Percentiles rank a stretch among this genome's conserved stretches.
These are phyloP conservation scores for Sebastes reedi DNA, from an alignment of 2,797 vertebrate genomes.

Conservation along the genomic window DNA sequence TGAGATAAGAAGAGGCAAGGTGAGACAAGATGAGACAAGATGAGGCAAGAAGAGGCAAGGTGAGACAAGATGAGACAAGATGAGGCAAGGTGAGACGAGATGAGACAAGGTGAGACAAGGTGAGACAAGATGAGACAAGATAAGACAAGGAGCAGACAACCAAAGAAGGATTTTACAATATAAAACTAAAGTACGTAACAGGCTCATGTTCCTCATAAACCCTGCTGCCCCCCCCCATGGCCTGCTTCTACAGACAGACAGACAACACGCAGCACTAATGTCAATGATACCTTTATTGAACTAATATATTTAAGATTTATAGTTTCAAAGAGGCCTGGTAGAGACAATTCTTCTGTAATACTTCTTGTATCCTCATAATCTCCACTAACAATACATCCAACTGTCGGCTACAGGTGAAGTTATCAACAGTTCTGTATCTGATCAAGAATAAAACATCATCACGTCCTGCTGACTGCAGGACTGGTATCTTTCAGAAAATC, in stretches of 20 bases:
- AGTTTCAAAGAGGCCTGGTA: not conserved
- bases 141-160: not conserved
- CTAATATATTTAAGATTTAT: not conserved
- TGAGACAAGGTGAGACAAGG: no score
- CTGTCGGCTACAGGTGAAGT: not conserved
- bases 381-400: not conserved
- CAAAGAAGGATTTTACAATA: not conserved
- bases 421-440: not conserved
- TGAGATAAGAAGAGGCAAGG: rapidly evolving
- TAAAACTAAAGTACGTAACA: not conserved
- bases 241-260: no score
- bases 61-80: no score
- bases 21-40: no score
- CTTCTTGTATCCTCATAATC: not conserved
- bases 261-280: not conserved
- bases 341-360: not conserved
- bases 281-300: not conserved
- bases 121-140: no score
- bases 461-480: not conserved
- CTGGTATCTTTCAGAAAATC: not conserved
- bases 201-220: not conserved
- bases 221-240: not conserved
- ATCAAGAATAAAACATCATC: not conserved
- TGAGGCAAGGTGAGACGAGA: no score
- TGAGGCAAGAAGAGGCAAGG: rapidly evolving